These are phyloP conservation scores for Poeciliopsis gracilis DNA, from an alignment of 2,797 vertebrate genomes.

Conservation along the genomic window DNA sequence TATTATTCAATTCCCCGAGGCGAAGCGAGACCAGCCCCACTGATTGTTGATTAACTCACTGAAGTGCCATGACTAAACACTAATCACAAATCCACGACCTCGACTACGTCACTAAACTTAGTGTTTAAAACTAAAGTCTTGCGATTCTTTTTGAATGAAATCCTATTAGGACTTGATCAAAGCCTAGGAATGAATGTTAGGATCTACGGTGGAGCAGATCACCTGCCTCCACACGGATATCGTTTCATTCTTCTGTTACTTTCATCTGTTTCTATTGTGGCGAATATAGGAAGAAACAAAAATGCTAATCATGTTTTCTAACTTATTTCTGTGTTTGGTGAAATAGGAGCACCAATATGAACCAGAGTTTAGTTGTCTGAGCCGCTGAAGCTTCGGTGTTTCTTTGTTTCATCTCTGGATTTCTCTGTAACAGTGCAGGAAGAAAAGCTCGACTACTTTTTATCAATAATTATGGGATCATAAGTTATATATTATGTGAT, in stretches of 20 bases:
- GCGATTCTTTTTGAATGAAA: background rate
- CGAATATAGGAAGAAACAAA: background rate
- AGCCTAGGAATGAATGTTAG: background rate
- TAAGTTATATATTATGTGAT: slow-evolving; percentile 49
- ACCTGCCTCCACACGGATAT: slow-evolving; percentile 20
- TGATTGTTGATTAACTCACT: slow-evolving; percentile 43
- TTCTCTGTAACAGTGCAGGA: slow-evolving; percentile 37
- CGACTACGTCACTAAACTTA: slow-evolving; percentile 14
- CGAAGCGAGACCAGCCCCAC: slow-evolving; percentile 20
- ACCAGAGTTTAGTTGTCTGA: slow-evolving; percentile 31
- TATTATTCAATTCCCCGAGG: slow-evolving; percentile 5
- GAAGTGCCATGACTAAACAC: slow-evolving; percentile 56
- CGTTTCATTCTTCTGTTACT: slow-evolving; percentile 24
- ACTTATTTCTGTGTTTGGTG: slow-evolving; percentile 17
- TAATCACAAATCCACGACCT: background rate
- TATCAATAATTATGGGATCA: slow-evolving; percentile 62
- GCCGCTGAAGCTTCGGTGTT: slow-evolving; percentile 42
- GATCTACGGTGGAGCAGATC: slow-evolving; percentile 18
- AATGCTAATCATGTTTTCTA: slow-evolving; percentile 20
- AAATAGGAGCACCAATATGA: slow-evolving; percentile 21
- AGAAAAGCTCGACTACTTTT: slow-evolving; percentile 24
- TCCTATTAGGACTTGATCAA: slow-evolving; percentile 8
- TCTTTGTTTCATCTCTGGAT: slow-evolving; percentile 43
- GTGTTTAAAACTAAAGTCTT: slow-evolving; percentile 36
- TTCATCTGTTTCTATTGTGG: slow-evolving; percentile 28